phyloP scores from a whole-genome alignment of 1,140 invertebrate genomes.

The Paralvinella palmiformis region DNA sequence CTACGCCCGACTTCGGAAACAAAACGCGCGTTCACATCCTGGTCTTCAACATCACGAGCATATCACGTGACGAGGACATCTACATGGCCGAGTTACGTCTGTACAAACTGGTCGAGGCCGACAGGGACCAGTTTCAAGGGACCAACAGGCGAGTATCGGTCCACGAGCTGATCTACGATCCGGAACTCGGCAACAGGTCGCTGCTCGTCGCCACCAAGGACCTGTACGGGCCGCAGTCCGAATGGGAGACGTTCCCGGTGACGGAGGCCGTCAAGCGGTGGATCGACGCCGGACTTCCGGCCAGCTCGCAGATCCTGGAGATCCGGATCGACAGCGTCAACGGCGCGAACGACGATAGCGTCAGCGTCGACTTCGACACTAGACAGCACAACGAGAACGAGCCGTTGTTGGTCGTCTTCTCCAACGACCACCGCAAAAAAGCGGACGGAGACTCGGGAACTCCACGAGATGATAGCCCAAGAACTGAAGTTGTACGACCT shows the following conservation, averaged over 20 bases:
- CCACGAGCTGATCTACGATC: constrained; percentile 1
- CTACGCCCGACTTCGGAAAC: no score
- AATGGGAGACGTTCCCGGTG: constrained; percentile 15
- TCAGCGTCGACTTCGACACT: constrained; percentile 1
- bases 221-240: background rate
- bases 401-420: constrained; percentile 13
- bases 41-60: constrained; percentile 33
- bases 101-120: background rate
- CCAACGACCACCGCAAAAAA: background rate
- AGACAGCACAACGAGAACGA: constrained; percentile 1
- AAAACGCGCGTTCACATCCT: constrained; percentile 32
- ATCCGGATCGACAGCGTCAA: constrained; percentile 7
- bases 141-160: background rate
- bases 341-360: background rate
- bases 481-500: background rate
- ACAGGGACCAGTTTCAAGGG: background rate
- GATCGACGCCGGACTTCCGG: background rate
- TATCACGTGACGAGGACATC: constrained; percentile 9
- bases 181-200: background rate
- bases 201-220: background rate
- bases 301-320: background rate
- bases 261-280: constrained; percentile 9
- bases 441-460: background rate
- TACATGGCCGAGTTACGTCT: constrained; percentile 13
- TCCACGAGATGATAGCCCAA: constrained; percentile 1